These are phyloP conservation scores for Arctia plantaginis DNA, from an alignment of 2,888 invertebrate genomes.

Conservation along the genomic window DNA sequence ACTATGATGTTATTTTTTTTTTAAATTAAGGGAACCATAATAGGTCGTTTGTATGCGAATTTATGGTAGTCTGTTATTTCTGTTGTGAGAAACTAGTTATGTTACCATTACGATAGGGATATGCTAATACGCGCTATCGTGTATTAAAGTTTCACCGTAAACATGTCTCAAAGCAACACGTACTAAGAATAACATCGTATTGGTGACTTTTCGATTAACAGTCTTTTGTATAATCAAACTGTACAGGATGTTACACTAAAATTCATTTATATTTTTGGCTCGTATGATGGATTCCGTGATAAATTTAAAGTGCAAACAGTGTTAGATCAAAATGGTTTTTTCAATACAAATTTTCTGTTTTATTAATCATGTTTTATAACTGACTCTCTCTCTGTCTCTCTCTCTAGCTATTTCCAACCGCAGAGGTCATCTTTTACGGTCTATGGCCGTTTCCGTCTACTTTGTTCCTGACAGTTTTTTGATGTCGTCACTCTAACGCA, in stretches of 20 bases:
- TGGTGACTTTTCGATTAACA: background rate
- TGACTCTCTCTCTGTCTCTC: too few species aligned
- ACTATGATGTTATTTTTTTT: slow-evolving; percentile 34
- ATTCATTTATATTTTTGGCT: too few species aligned
- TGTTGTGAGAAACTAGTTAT: slow-evolving; percentile 27
- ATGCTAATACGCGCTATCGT: slow-evolving; percentile 3
- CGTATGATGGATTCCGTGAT: too few species aligned
- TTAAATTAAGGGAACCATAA: slow-evolving; percentile 20
- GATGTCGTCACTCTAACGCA: too few species aligned
- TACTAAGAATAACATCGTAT: background rate
- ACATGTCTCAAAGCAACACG: background rate
- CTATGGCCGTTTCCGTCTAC: too few species aligned
- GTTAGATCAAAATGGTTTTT: too few species aligned
- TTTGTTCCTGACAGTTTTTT: too few species aligned
- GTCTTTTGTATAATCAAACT: background rate
- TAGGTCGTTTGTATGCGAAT: slow-evolving; percentile 24
- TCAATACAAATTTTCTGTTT: too few species aligned
- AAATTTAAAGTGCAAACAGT: too few species aligned
- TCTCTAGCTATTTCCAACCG: too few species aligned
- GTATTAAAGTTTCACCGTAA: slow-evolving; percentile 1
- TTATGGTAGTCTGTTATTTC: slow-evolving; percentile 24
- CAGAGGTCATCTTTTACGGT: too few species aligned
- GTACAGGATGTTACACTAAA: background rate
- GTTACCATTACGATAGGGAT: slow-evolving; percentile 17
- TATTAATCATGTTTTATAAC: too few species aligned